phyloP scores from a whole-genome alignment of 2,797 vertebrate species.

The Threskiornis aethiopicus region DNA sequence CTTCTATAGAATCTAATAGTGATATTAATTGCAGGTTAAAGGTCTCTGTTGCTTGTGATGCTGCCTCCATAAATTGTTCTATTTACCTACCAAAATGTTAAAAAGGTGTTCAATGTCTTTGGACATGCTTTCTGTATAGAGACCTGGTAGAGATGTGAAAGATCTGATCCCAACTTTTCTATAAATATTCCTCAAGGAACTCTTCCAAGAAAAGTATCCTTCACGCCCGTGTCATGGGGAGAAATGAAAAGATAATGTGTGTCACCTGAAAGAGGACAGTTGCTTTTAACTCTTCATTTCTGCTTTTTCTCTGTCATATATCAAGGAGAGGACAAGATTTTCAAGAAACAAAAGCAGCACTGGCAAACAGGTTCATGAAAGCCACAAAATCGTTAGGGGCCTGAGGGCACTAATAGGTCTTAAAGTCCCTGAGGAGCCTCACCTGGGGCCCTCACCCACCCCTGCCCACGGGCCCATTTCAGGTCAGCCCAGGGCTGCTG shows the following conservation, averaged over 20 bases:
- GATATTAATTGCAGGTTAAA: neutral
- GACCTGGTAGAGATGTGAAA: neutral
- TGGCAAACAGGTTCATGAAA: neutral
- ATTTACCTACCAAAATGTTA: neutral
- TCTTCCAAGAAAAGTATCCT: neutral
- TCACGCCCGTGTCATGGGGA: neutral
- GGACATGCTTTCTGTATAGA: neutral
- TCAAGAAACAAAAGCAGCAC: neutral
- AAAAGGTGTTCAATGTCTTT: neutral
- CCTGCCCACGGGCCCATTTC: neutral
- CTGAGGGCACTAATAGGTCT: neutral
- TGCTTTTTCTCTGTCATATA: neutral
- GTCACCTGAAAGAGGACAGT: neutral
- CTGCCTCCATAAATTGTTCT: neutral
- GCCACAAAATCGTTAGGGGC: neutral
- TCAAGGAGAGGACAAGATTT: neutral
- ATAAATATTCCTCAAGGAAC: neutral
- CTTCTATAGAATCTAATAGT: neutral
- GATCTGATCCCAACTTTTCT: neutral
- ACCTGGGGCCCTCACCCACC: fast-evolving
- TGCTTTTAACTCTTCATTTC: neutral
- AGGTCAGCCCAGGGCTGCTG: neutral
- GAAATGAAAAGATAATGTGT: neutral
- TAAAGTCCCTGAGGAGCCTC: neutral
- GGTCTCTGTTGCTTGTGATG: neutral